phyloP scores from a whole-genome alignment of 2,797 vertebrate species.

The Hapalemur alaotrensis region DNA sequence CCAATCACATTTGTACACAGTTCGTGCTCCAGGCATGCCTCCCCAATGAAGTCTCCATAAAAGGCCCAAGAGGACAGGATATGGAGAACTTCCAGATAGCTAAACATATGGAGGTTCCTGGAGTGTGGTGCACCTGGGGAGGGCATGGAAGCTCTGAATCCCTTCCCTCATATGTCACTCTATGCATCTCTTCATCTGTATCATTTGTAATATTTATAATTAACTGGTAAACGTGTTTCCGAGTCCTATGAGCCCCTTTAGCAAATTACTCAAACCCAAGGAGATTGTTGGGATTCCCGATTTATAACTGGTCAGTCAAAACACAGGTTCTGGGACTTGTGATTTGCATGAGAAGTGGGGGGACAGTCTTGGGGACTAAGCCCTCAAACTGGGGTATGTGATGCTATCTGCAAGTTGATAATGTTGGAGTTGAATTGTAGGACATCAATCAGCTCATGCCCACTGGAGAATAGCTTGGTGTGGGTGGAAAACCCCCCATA shows the following conservation, averaged over 20 bases:
- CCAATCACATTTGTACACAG: background rate
- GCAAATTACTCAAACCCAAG: background rate
- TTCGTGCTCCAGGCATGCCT: background rate
- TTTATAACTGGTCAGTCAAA: background rate
- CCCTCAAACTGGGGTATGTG: background rate
- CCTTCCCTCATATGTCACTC: background rate
- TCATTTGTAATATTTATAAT: background rate
- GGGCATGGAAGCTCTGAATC: background rate
- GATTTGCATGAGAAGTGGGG: background rate
- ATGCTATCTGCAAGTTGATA: background rate
- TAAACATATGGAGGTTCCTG: background rate
- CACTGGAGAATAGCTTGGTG: background rate
- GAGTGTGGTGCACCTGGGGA: background rate
- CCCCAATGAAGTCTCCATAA: background rate
- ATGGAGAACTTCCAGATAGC: background rate
- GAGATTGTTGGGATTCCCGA: background rate
- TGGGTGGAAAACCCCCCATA: background rate
- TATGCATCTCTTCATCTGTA: background rate
- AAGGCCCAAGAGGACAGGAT: background rate
- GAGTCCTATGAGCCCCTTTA: background rate
- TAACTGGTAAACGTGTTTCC: background rate
- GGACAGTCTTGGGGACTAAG: background rate
- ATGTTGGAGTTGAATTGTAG: background rate
- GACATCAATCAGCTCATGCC: background rate
- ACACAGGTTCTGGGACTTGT: background rate